These are phyloP conservation scores for Apostichopus japonicus DNA, from an alignment of 35 echinoderm and acorn worm genomes.

Conservation along the genomic window DNA sequence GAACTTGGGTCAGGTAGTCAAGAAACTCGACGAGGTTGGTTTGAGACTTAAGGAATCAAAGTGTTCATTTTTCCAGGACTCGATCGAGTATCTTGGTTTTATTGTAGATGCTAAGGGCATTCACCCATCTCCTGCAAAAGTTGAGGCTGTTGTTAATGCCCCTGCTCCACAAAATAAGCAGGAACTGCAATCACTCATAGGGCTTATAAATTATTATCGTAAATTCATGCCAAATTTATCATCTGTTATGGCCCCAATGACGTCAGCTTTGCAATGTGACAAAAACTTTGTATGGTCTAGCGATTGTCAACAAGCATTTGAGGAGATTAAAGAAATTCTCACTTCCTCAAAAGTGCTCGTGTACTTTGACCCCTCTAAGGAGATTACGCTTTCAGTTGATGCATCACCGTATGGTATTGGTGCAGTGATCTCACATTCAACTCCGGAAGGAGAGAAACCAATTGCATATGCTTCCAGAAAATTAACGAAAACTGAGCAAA, in stretches of 20 bases:
- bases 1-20: conserved; percentile 48
- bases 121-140: not conserved
- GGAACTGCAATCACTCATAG: not conserved
- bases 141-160: not conserved
- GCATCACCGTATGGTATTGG: no score
- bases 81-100: not conserved
- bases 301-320: not conserved
- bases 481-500: not conserved
- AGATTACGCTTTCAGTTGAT: no score
- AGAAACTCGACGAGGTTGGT: conserved; percentile 27
- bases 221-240: conserved; percentile 2
- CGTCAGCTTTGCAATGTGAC: not conserved
- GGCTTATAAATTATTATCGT: not conserved
- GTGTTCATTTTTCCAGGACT: conserved; percentile 18
- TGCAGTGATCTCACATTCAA: no score
- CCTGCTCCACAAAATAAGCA: not conserved
- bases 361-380: conserved; percentile 11
- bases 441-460: no score
- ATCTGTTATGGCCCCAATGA: not conserved
- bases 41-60: no score
- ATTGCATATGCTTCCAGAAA: no score
- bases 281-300: not conserved
- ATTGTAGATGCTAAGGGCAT: conserved; percentile 1
- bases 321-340: not conserved
- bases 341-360: not conserved